Conservation (phyloP, 2,888 invertebrate genomes). For the Nephrotoma appendiculata region DNA sequence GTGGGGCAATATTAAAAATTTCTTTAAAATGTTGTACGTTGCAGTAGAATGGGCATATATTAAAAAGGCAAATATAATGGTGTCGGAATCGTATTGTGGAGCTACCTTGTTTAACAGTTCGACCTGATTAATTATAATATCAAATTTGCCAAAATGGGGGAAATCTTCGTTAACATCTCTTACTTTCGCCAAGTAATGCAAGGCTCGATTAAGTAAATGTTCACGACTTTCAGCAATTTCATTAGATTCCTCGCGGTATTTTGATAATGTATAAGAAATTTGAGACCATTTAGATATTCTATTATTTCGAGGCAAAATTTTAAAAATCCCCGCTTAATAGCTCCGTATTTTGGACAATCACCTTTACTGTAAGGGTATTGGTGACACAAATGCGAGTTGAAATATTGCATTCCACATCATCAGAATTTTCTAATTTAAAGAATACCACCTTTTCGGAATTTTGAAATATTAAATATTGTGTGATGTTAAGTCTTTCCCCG, state of each 20-base stretch:
- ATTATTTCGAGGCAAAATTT: too few species aligned
- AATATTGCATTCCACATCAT: too few species aligned
- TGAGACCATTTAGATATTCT: too few species aligned
- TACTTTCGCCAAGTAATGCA: background rate
- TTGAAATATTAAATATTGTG: too few species aligned
- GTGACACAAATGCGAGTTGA: too few species aligned
- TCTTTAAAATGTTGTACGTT: background rate
- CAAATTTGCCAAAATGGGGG: background rate
- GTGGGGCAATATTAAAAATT: too few species aligned
- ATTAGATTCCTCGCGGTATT: background rate
- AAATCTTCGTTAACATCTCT: background rate
- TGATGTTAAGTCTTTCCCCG: too few species aligned
- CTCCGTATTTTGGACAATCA: too few species aligned
- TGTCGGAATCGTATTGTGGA: background rate
- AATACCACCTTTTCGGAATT: too few species aligned
- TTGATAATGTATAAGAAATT: background rate
- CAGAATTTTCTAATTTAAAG: too few species aligned
- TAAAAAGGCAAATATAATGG: background rate
- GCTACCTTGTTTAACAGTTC: background rate
- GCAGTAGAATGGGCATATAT: background rate
- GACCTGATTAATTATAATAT: background rate
- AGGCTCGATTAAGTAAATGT: background rate
- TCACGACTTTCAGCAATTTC: background rate
- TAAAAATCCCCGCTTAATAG: too few species aligned
- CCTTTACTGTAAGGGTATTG: too few species aligned